Evolutionary conservation across 2,888 invertebrate species (phyloP).

Genomic region (Priocnemis perturbator): DNA sequence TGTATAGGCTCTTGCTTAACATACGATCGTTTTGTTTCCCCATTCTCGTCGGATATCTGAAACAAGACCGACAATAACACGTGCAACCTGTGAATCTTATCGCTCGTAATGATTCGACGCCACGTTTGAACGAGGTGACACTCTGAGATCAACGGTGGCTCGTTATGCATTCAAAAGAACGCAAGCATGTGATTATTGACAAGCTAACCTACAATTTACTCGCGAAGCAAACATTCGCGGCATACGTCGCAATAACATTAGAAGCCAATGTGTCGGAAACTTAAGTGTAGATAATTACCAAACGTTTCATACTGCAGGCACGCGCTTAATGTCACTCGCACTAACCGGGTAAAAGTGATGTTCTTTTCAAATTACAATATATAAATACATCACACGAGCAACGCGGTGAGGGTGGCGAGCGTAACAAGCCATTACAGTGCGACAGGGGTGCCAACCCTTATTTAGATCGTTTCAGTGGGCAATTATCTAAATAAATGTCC

Average conservation of each 20-base stretch:
- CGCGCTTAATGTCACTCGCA: constrained; percentile 11
- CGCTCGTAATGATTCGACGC: background rate
- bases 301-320: constrained; percentile 58
- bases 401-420: constrained; percentile 24
- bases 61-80: constrained; percentile 23
- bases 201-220: constrained; percentile 1
- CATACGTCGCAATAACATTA: background rate
- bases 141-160: too few species aligned
- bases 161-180: too few species aligned
- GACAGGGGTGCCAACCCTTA: constrained; percentile 55
- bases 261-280: background rate
- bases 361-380: constrained; percentile 31
- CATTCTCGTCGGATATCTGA: constrained; percentile 62
- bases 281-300: constrained; percentile 51
- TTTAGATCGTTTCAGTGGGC: constrained; percentile 7
- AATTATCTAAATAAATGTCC: background rate
- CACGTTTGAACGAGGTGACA: background rate
- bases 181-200: background rate
- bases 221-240: background rate
- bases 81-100: constrained; percentile 30
- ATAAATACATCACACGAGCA: constrained; percentile 47
- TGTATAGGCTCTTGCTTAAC: constrained; percentile 61
- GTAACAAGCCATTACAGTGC: constrained; percentile 31
- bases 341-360: constrained; percentile 17
- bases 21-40: constrained; percentile 57